These are phyloP conservation scores for Bradypus variegatus DNA, from an alignment of 2,797 vertebrate species.

Conservation along the genomic window DNA sequence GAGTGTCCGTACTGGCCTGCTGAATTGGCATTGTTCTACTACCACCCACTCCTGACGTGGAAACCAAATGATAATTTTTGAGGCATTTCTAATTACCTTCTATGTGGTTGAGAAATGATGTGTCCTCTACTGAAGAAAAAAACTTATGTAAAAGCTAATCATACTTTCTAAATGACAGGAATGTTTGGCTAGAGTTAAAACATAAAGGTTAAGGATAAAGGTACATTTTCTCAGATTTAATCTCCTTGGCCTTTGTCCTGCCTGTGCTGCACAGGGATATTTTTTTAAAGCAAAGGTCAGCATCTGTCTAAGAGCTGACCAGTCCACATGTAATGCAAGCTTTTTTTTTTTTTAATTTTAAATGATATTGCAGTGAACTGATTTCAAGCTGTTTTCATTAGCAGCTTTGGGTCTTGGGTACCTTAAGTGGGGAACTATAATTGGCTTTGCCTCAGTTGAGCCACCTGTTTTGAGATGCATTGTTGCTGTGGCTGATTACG, in stretches of 20 bases:
- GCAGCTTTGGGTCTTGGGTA: not conserved
- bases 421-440: not conserved
- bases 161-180: slow-evolving; percentile 57
- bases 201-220: slow-evolving; percentile 59
- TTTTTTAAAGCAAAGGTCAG: slow-evolving; percentile 58
- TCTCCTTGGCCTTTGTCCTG: not conserved
- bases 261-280: not conserved
- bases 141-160: slow-evolving; percentile 45
- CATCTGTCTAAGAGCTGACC: slow-evolving; percentile 36
- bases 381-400: not conserved
- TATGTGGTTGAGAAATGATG: slow-evolving; percentile 15
- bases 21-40: not conserved
- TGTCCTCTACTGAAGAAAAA: not conserved
- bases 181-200: slow-evolving; percentile 56
- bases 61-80: not conserved
- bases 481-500: not conserved
- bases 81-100: slow-evolving; percentile 33
- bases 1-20: not conserved
- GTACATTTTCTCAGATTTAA: slow-evolving; percentile 39
- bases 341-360: not conserved
- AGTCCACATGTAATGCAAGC: not conserved
- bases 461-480: not conserved
- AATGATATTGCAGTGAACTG: not conserved
- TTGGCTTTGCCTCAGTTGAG: not conserved
- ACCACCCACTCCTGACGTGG: not conserved